phyloP scores from a whole-genome alignment of 2,797 vertebrate species.

The Catharus ustulatus region DNA sequence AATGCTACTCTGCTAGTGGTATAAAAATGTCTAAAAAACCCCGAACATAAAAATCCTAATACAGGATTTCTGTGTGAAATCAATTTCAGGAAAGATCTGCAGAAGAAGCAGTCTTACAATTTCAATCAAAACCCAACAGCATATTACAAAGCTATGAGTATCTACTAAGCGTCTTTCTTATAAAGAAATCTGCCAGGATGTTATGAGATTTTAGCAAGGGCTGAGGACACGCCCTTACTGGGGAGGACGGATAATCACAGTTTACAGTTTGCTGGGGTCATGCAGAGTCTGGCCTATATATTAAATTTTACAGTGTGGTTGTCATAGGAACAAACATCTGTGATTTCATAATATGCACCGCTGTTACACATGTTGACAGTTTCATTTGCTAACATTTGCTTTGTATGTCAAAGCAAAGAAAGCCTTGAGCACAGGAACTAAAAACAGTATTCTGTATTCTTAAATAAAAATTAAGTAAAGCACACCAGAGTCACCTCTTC shows the following conservation, averaged over 20 bases:
- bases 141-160: background rate
- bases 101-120: background rate
- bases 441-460: background rate
- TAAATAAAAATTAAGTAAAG: background rate
- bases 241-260: background rate
- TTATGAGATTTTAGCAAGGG: background rate
- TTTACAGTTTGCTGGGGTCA: background rate
- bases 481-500: background rate
- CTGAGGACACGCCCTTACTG: background rate
- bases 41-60: background rate
- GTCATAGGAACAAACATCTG: background rate
- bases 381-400: background rate
- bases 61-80: background rate
- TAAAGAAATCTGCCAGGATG: background rate
- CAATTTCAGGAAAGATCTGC: background rate
- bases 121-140: background rate
- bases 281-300: background rate
- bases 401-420: background rate
- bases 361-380: background rate
- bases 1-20: background rate
- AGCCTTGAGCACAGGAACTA: background rate
- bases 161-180: background rate
- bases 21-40: background rate
- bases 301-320: background rate
- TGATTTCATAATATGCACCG: background rate